These are phyloP conservation scores for Drosophila pseudoananassae DNA, from an alignment of 1,140 invertebrate species.

Conservation along the genomic window DNA sequence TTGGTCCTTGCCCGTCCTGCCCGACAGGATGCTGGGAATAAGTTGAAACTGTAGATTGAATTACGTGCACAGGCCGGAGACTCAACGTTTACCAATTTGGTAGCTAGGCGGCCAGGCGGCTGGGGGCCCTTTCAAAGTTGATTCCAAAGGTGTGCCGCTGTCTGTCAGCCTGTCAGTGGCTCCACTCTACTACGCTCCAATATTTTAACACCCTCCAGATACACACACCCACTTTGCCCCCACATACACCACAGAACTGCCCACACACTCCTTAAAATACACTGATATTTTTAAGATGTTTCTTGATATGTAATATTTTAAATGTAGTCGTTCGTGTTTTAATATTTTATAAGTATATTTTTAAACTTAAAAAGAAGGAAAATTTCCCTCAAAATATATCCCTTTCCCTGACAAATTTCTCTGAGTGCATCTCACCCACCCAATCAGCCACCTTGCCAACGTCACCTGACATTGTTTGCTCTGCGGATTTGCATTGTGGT, in stretches of 20 bases:
- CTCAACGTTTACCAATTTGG: slow-evolving; percentile 54
- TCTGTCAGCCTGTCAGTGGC: slow-evolving; percentile 70
- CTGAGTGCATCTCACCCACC: slow-evolving; percentile 27
- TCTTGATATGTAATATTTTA: no score
- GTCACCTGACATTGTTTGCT: slow-evolving; percentile 81
- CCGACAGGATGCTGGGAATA: slow-evolving; percentile 62
- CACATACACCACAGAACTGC: neutral
- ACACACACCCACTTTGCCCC: neutral
- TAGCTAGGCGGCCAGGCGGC: slow-evolving; percentile 19
- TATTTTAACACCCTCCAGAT: neutral
- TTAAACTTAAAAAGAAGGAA: no score
- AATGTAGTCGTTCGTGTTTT: no score
- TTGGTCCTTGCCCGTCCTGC: neutral
- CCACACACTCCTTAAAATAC: neutral
- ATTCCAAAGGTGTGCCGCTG: slow-evolving; percentile 73
- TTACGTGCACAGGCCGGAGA: slow-evolving; percentile 61
- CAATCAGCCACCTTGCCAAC: slow-evolving; percentile 36
- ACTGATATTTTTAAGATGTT: neutral
- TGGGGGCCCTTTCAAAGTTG: slow-evolving; percentile 54
- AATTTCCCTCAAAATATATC: no score
- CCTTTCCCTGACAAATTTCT: neutral
- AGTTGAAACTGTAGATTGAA: slow-evolving; percentile 77
- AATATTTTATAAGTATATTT: no score
- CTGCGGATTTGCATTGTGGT: slow-evolving; percentile 82
- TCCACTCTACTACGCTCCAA: slow-evolving; percentile 10